Evolutionary conservation across 2,797 vertebrate genomes (phyloP).

Genomic region (Menidia menidia): DNA sequence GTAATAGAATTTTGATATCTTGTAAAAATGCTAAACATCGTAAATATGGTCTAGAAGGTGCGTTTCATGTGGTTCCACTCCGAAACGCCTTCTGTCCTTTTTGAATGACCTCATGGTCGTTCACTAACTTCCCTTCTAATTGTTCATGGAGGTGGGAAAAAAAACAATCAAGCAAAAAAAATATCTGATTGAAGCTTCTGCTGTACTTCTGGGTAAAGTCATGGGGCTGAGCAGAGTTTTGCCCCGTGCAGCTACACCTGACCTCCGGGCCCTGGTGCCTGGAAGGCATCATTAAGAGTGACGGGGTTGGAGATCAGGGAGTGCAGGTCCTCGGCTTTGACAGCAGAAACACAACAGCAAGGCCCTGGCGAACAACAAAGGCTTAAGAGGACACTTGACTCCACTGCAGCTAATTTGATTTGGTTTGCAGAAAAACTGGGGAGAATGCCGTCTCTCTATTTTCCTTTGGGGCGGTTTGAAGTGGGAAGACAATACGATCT

Average conservation of each 20-base stretch:
- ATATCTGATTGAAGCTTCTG: slow-evolving; percentile 15
- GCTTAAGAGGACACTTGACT: slow-evolving; percentile 32
- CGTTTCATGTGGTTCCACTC: neutral
- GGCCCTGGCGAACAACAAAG: slow-evolving; percentile 63
- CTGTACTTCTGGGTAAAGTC: slow-evolving; percentile 28
- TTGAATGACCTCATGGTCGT: neutral
- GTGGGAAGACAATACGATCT: slow-evolving; percentile 58
- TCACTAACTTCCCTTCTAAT: neutral
- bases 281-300: slow-evolving; percentile 75
- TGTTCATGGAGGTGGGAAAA: neutral
- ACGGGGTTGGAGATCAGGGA: slow-evolving; percentile 67
- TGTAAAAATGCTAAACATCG: neutral
- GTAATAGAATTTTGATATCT: neutral
- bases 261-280: slow-evolving; percentile 68
- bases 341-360: slow-evolving; percentile 72
- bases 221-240: slow-evolving; percentile 36
- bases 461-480: slow-evolving; percentile 58
- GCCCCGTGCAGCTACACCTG: slow-evolving; percentile 59
- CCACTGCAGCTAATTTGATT: slow-evolving; percentile 81
- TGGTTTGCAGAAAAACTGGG: slow-evolving; percentile 78
- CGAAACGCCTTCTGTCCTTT: slow-evolving; percentile 3
- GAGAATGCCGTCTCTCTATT: slow-evolving; percentile 53
- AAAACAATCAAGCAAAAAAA: neutral
- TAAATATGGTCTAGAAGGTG: no score
- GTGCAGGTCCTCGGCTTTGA: slow-evolving; percentile 59